These are phyloP conservation scores for Theocolax elegans DNA, from an alignment of 1,140 invertebrate species.

Conservation along the genomic window DNA sequence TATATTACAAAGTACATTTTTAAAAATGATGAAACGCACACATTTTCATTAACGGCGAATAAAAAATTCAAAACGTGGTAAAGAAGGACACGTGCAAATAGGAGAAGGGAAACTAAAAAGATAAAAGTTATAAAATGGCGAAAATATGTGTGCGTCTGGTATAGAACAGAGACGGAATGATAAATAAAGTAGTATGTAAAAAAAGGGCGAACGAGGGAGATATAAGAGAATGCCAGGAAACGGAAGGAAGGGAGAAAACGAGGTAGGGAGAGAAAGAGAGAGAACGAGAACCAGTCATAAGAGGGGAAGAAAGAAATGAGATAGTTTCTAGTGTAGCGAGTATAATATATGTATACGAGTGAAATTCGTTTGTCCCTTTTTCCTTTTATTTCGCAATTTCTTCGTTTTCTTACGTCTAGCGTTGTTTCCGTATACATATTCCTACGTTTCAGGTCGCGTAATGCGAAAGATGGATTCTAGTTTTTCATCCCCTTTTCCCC, in stretches of 20 bases:
- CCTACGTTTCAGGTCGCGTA: background rate
- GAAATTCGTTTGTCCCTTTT: conserved; percentile 34
- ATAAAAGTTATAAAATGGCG: conserved; percentile 4
- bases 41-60: conserved; percentile 10
- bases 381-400: background rate
- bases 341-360: conserved; percentile 22
- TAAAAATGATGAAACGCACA: background rate
- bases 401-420: background rate
- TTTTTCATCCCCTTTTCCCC: background rate
- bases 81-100: background rate
- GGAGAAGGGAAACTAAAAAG: background rate
- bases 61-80: background rate
- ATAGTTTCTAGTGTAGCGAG: conserved; percentile 30
- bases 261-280: conserved; percentile 9
- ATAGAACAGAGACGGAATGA: conserved; percentile 54
- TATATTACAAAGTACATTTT: too few species aligned
- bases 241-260: conserved; percentile 30
- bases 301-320: conserved; percentile 35
- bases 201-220: conserved; percentile 12
- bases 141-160: conserved; percentile 47
- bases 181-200: conserved; percentile 39
- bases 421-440: background rate
- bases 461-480: background rate
- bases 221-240: conserved; percentile 23
- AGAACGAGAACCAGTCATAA: conserved; percentile 9